A percentile compares a stretch with the other conserved stretches of the same genome.
These are phyloP conservation scores for Lumbricus terrestris DNA, from an alignment of 2,888 invertebrate genomes.

Conservation along the genomic window DNA sequence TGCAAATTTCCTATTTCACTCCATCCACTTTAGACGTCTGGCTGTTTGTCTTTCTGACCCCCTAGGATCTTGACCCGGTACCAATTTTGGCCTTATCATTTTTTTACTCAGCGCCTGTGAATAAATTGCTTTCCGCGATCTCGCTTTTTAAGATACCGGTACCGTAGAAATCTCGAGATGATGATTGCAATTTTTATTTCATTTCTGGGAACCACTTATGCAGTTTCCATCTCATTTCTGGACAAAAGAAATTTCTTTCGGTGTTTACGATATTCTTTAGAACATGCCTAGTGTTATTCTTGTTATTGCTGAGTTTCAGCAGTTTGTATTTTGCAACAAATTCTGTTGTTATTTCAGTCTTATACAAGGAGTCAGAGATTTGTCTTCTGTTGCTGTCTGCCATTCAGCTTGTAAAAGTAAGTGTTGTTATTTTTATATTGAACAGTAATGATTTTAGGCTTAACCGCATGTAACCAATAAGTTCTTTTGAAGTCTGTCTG, in stretches of 20 bases:
- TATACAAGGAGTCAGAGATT: slow-evolving; percentile 6
- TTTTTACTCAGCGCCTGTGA: too few relatives aligned
- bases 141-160: too few relatives aligned
- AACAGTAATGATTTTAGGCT: neutral
- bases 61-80: too few relatives aligned
- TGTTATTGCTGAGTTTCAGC: neutral
- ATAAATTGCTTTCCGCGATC: too few relatives aligned
- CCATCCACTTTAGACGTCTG: too few relatives aligned
- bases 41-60: too few relatives aligned
- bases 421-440: neutral
- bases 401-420: neutral
- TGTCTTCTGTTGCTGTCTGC: slow-evolving; percentile 3
- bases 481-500: neutral
- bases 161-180: too few relatives aligned
- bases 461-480: neutral
- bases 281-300: neutral
- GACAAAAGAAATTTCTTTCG: neutral
- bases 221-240: neutral
- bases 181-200: neutral
- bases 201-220: neutral
- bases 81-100: too few relatives aligned
- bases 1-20: neutral
- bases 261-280: neutral
- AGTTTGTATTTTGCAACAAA: neutral
- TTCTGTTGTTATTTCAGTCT: neutral